Base-by-base conservation (phyloP, 2,888 invertebrate genomes). In the Hydrotaea cyrtoneurina region DNA sequence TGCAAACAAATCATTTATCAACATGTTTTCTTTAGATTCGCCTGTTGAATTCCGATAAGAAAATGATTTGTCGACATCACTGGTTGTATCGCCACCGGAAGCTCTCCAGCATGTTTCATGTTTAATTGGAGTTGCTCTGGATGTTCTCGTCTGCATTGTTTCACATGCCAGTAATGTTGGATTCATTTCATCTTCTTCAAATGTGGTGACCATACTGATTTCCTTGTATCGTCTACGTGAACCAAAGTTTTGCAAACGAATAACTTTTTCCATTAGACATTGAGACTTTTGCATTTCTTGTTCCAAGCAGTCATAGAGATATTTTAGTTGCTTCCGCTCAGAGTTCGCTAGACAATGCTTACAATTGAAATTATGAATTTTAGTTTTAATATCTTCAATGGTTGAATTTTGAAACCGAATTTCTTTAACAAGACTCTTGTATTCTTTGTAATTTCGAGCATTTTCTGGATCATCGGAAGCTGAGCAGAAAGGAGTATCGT, bases 351-450 rank as follows among this genome's bases (percentile, higher is more conserved):
- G 87, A 36, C 90, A 90, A 0, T 88, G 83, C 31, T 87, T 89
- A 8, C 86, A 85, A 66, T 90, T 89, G 77, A 90, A 86, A 17
- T 88, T 88, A 84, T 88, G 89, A 2, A 92, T 89, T 72, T 90
- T 86, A 0, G 64, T 62, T 85, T 92, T 92, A 0, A 92, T 88
- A 55, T 89, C 88, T 76, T 88, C 89, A 7, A 92, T 89, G 53
- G 89, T 88, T 13, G 87, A 86, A 77, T 92, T 92, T 86, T 92
- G 92, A 81, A 88, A 88, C 0, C 90, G 89, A 53, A 92, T 91
- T 84, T 90, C 89, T 73, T 89, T 89, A 59, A 90, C 87, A 26
- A 92, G 78, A 5, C 90, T 86, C 62, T 89, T 71, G 36, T 92
- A 92, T 80, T 92, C 91, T 75, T 88, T 76, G 36, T 88, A 91